Percentiles rank a stretch among this genome's conserved stretches.
Conservation (phyloP, 2,797 vertebrate genomes). For the Anas bernieri region DNA sequence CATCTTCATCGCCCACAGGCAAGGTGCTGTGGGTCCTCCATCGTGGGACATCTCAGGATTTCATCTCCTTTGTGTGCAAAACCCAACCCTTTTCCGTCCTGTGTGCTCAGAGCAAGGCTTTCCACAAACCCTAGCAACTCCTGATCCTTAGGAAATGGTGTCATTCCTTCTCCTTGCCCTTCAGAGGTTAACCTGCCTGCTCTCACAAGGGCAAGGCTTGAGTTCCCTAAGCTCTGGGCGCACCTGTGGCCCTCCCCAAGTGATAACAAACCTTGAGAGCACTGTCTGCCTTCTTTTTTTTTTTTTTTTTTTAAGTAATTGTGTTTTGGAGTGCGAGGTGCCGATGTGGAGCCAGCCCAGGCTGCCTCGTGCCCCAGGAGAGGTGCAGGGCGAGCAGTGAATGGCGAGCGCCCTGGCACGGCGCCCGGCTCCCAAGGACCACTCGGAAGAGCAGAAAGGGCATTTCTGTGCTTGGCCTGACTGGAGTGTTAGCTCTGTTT, state of each 20-base stretch:
- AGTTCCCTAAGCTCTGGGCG: not conserved
- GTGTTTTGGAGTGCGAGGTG: not conserved
- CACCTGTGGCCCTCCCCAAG: not conserved
- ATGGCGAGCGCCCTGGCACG: not conserved
- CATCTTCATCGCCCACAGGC: not conserved
- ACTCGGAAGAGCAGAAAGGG: not conserved
- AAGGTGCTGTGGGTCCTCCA: not conserved
- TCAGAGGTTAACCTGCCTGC: not conserved
- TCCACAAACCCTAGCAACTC: accelerated
- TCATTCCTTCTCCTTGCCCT: not conserved
- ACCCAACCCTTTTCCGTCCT: not conserved
- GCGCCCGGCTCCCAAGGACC: not conserved
- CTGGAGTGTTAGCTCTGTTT: not conserved
- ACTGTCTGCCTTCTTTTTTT: not conserved
- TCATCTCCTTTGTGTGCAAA: not conserved
- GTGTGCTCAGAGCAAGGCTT: not conserved
- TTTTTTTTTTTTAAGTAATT: not conserved
- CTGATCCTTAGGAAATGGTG: not conserved
- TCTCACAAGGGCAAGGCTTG: not conserved
- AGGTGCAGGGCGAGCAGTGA: not conserved
- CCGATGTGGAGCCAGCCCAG: not conserved
- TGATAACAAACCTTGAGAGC: not conserved
- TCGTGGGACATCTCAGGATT: not conserved
- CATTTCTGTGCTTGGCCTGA: constrained; percentile 13
- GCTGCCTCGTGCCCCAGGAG: not conserved